Evolutionary conservation across 2,797 vertebrate genomes (phyloP), one percentile per base, ranked within the genome.

Genomic region (Fistularia tabacaria): DNA sequence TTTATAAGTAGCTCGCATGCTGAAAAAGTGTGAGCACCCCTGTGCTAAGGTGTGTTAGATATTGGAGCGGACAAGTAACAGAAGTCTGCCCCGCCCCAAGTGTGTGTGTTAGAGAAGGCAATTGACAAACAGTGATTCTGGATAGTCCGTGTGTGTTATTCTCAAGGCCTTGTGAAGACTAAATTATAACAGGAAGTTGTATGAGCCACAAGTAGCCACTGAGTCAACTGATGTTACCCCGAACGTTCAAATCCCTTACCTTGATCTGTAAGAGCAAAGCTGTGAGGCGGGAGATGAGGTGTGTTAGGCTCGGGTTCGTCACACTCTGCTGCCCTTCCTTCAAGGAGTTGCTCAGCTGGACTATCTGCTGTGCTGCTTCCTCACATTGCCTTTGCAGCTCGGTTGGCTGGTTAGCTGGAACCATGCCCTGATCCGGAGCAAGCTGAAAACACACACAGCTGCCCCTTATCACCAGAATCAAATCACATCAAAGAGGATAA

Each of bases 251-350:
- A 3, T 59, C 8, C 36, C 57, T 15, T 57, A 96, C 97, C 93
- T 98, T 98, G 71, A 99, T 99, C 86, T 99, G 97, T 65, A 99
- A 80, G 62, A 99, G 91, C 73, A 99, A 88, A 38, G 97, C 94
- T 0, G 97, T 97, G 64, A 99, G 96, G 14, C 93, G 92, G 25
- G 96, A 93, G 53, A 99, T 90, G n/a, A 99, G 91, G 48, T 95
- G 93, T 0, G 94, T 95, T 73, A 98, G 90, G 61, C 87, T 88
- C 74, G 94, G 86, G 58, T 88, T 97, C 51, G 91, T 87, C 11
- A 94, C 93, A 38, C 88, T 92, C 64, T 90, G 91, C 13, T 95
- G 94, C 63, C 93, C 94, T 0, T 93, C 88, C 56, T 88, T 86
- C 38, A 89, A 57, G 0, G 89, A 86, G 63, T 92, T 95, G 36